Conservation (phyloP, 1,140 invertebrate genomes). For the Hylyphantes graminicola region DNA sequence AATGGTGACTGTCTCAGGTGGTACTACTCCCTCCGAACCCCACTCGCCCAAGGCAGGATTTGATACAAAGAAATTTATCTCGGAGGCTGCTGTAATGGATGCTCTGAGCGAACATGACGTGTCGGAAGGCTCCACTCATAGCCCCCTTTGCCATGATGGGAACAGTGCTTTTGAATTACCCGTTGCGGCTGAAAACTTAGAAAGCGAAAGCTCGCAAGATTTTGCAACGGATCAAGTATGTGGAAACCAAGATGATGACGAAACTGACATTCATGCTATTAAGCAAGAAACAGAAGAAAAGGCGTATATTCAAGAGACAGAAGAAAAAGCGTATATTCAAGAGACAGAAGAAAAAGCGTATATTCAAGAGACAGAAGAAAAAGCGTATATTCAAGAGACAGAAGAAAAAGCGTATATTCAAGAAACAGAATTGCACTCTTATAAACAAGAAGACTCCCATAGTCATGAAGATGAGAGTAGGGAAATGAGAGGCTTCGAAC, state of each 20-base stretch:
- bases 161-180: slow-evolving; percentile 35
- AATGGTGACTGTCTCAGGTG: slow-evolving; percentile 60
- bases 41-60: slow-evolving; percentile 55
- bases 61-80: slow-evolving; percentile 35
- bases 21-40: slow-evolving; percentile 61
- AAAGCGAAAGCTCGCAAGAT: background rate
- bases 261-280: too few species aligned
- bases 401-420: too few species aligned
- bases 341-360: too few species aligned
- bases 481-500: too few species aligned
- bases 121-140: slow-evolving; percentile 52
- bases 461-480: too few species aligned
- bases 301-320: too few species aligned
- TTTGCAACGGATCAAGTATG: background rate
- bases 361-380: too few species aligned
- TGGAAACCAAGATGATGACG: background rate
- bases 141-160: slow-evolving; percentile 26
- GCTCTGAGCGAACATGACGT: slow-evolving; percentile 54
- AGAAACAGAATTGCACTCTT: too few species aligned
- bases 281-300: too few species aligned
- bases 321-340: too few species aligned
- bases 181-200: slow-evolving; percentile 6
- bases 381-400: too few species aligned
- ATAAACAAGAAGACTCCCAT: too few species aligned
- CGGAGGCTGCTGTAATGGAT: slow-evolving; percentile 37